These are phyloP conservation scores for Acanthosepion esculentum DNA, from an alignment of 2,888 invertebrate genomes.

Conservation along the genomic window DNA sequence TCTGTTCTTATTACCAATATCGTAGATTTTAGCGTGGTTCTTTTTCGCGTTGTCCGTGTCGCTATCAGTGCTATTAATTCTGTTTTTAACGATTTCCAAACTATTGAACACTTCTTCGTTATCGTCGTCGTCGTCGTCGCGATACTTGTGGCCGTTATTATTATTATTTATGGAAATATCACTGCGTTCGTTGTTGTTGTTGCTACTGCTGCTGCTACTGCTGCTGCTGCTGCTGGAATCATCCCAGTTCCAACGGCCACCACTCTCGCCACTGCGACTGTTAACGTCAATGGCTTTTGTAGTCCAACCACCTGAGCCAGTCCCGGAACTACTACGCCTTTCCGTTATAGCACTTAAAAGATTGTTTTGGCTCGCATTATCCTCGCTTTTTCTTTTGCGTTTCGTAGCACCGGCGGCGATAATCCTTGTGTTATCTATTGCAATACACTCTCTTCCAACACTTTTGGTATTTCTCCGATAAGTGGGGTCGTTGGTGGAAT, in stretches of 20 bases:
- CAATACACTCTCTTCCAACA: neutral
- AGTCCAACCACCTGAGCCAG: conserved; percentile 34
- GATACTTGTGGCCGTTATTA: neutral
- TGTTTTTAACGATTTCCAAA: neutral
- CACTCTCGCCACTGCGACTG: neutral
- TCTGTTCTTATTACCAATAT: neutral
- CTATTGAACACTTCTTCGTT: neutral
- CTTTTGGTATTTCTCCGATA: neutral
- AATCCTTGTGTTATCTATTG: neutral
- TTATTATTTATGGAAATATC: neutral
- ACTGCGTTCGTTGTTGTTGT: neutral
- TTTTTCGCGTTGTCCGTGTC: neutral
- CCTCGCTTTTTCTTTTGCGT: neutral
- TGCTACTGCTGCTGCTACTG: neutral
- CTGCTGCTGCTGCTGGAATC: neutral
- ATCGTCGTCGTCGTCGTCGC: neutral
- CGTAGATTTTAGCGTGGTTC: neutral
- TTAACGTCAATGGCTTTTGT: neutral
- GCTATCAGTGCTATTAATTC: neutral
- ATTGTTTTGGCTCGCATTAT: neutral
- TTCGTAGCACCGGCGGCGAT: neutral
- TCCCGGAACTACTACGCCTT: neutral
- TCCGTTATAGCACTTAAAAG: neutral
- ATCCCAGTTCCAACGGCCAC: conserved; percentile 2
- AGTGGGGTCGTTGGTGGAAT: neutral